Evolutionary conservation across 2,888 invertebrate species (phyloP), one percentile per base, ranked within the genome.

Genomic region (Ophion ventricosus): DNA sequence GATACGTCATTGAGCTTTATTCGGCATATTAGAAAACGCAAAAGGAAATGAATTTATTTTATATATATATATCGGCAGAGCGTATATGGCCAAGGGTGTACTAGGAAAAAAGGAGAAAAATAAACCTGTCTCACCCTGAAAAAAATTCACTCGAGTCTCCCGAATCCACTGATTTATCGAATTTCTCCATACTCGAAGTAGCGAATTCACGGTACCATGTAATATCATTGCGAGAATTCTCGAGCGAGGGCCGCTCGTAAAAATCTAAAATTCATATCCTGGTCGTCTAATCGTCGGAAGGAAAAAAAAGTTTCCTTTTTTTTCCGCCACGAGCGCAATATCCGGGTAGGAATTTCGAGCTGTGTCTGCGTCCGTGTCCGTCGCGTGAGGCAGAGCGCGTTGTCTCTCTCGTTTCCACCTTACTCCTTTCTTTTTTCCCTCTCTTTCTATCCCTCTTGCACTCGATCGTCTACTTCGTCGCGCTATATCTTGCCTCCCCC

Each of bases 221-320:
- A 14, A 57, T 35, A 57, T 23, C 23, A 8, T 57, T 57, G 20
- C 35, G 57, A 35, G 23, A 4, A 23, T 54, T n/a, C n/a, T 43
- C 43, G 43, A 11, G 43, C 11, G 11, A 23, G 70, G 61, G 20
- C 14, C 8, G 40, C 25, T 63, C 64, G 35, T 76, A 76, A 76
- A 76, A 76, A 76, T 76, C 76, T 64, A 66, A 76, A 76, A 76
- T 76, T 76, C 76, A 76, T 66, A 66, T 40, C 76, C n/a, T 76
- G 40, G 66, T 25, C 76, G 26, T 76, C 56, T 76, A 76, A 76
- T 56, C 76, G 66, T 10, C 10, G 14, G n/a, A 26, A 74, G 11
- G 26, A n/a, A 73, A 43, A 72, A 59, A 75, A 64, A 8, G 14
- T n/a, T 40, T 29, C 20, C 54, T 66, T 66, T 75, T 76, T 57